phyloP scores from a whole-genome alignment of 2,888 invertebrate species.

The Lissonota sp. region DNA sequence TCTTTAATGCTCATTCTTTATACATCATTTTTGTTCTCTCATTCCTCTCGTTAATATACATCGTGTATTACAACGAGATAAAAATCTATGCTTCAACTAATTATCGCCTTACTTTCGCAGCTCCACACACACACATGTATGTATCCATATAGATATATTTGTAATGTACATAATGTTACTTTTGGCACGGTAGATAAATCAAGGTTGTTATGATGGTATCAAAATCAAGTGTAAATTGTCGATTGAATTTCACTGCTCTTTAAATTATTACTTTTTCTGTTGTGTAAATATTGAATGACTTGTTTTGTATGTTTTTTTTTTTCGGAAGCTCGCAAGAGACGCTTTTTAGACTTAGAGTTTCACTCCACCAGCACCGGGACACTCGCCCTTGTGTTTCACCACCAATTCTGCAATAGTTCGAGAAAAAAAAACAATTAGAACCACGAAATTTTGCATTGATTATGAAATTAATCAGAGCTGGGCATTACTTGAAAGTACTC shows the following conservation, averaged over 20 bases:
- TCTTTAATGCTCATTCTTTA: slow-evolving; percentile 4
- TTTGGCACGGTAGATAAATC: slow-evolving; percentile 7
- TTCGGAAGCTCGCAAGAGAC: neutral
- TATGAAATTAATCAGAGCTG: neutral
- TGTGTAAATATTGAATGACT: slow-evolving; percentile 16
- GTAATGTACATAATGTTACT: neutral
- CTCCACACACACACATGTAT: slow-evolving; percentile 6
- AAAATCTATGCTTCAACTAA: slow-evolving; percentile 45
- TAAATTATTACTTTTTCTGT: slow-evolving; percentile 11
- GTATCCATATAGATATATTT: neutral
- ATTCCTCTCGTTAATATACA: neutral
- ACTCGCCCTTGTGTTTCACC: slow-evolving; percentile 87
- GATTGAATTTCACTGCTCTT: neutral
- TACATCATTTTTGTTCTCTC: neutral
- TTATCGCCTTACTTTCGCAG: slow-evolving; percentile 21
- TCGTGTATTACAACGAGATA: slow-evolving; percentile 5
- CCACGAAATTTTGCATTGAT: neutral
- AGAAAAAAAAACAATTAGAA: slow-evolving; percentile 27
- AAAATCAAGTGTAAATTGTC: slow-evolving; percentile 29
- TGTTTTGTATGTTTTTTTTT: no score
- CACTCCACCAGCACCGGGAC: slow-evolving; percentile 87
- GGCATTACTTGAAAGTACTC: no score
- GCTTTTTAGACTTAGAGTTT: slow-evolving; percentile 85
- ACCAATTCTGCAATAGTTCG: slow-evolving; percentile 85
- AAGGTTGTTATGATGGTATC: neutral